Evolutionary conservation across 2,113 vertebrate genomes (phyloP), one percentile per base, ranked within the genome.

Genomic region (Poicephalus gulielmi): DNA sequence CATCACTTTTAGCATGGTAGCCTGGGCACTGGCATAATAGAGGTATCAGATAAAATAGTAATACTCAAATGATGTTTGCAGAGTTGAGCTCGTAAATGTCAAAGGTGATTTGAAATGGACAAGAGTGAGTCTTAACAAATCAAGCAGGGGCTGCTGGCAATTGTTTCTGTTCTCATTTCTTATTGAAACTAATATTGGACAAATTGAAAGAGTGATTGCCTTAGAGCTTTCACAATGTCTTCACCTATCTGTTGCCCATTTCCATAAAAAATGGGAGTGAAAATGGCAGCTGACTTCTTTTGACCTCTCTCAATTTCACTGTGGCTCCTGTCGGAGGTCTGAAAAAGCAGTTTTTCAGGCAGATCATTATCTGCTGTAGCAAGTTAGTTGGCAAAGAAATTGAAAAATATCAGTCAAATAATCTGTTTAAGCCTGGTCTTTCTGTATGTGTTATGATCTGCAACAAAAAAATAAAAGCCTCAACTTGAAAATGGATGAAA

Each of bases 211-310:
- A 96, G 93, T 95, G 94, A 96, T 96, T 95, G 95, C 95, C 88
- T 96, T 93, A 94, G 82, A 96, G 87, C 82, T 64, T 94, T 95
- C 27, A 1, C 93, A 92, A 88, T 88, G 95, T 97, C 95, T 95
- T 96, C 90, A 88, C 92, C 95, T 92, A 92, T 97, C 85, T 93
- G n/a, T 81, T 95, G 96, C 92, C 95, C 86, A 96, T 98, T 98
- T 98, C 97, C 97, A 97, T 94, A 95, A 97, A 97, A 98, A 96
- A 98, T 97, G 94, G 97, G 96, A 98, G 97, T 95, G 93, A 96
- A 95, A 97, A 95, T 93, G 94, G 95, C 97, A 97, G 96, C 90
- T 97, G 97, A 96, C 97, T 98, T 88, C 86, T 97, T 96, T 94
- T 97, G 96, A 93, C 90, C 92, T 96, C 94, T 97, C 95, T 97